phyloP scores from a whole-genome alignment of 2,113 vertebrate genomes.

The Phasianus colchicus region DNA sequence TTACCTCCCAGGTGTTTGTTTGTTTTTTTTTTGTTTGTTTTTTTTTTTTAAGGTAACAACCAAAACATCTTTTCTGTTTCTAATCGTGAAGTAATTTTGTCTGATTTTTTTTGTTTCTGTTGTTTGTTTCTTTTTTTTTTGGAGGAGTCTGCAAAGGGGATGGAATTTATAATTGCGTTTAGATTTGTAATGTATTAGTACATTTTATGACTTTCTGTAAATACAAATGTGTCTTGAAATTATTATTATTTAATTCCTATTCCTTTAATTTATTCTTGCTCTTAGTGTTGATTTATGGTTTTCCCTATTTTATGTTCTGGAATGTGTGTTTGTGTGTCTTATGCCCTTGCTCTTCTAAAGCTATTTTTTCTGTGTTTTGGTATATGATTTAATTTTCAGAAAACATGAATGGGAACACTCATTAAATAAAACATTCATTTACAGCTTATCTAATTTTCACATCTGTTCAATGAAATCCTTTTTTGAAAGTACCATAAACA shows the following conservation, averaged over 20 bases:
- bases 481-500: neutral
- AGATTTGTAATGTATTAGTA: neutral
- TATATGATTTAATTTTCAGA: neutral
- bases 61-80: neutral
- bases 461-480: neutral
- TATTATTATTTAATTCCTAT: neutral
- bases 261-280: neutral
- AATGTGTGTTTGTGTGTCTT: neutral
- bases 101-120: neutral
- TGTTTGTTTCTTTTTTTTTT: neutral
- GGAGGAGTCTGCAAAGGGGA: neutral
- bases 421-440: neutral
- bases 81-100: neutral
- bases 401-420: neutral
- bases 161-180: neutral
- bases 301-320: neutral
- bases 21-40: neutral
- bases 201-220: neutral
- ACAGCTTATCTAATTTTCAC: neutral
- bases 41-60: neutral
- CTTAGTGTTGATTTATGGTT: neutral
- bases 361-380: neutral
- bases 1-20: neutral
- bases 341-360: neutral
- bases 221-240: neutral